phyloP scores from a whole-genome alignment of 2,113 vertebrate genomes.

The Carassius auratus region DNA sequence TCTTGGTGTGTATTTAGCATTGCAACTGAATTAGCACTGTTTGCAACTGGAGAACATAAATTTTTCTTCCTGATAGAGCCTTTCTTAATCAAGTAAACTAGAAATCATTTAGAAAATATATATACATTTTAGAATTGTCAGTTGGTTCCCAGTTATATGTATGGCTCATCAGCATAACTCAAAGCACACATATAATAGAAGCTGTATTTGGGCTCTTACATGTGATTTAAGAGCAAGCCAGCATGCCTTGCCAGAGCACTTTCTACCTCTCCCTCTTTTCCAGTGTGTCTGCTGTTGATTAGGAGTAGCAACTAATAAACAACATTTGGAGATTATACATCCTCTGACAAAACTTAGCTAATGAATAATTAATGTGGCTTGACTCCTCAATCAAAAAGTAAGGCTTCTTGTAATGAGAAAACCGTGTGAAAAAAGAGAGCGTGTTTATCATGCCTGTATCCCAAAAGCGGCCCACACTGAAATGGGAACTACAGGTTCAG shows the following conservation, averaged over 20 bases:
- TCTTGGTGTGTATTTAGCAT: neutral
- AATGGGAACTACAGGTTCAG: slow-evolving; percentile 15
- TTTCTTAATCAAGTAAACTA: neutral
- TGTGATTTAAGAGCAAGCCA: slow-evolving; percentile 13
- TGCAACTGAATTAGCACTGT: neutral
- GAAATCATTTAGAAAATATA: neutral
- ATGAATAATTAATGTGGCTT: neutral
- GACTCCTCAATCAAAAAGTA: neutral
- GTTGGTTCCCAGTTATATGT: neutral
- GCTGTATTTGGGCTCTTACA: neutral
- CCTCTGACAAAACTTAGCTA: neutral
- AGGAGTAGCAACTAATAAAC: neutral
- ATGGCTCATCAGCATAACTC: neutral
- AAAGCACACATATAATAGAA: neutral
- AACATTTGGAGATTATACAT: neutral
- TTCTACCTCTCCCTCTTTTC: neutral
- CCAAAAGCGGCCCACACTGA: neutral
- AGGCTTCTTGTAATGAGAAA: neutral
- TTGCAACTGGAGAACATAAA: neutral
- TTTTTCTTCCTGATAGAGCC: neutral
- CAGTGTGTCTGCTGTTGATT: neutral
- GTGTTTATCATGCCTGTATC: neutral
- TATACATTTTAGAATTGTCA: neutral
- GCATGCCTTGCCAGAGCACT: neutral
- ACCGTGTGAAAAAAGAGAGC: neutral